Conservation (phyloP, 53 echinoderm and acorn worm species). For the Holothuria leucospilota region DNA sequence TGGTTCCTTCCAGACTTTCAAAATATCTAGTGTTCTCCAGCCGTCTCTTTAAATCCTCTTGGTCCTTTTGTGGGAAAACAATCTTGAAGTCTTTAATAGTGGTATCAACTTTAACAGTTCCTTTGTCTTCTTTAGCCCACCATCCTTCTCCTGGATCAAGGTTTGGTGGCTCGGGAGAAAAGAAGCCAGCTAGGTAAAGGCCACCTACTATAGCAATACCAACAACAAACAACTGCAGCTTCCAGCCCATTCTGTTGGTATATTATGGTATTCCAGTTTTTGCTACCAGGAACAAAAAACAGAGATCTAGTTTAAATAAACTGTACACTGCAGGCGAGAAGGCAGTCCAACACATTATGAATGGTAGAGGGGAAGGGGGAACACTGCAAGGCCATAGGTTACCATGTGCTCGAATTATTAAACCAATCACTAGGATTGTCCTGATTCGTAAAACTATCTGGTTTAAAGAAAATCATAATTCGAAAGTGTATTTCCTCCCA, state of each 20-base stretch:
- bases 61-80: slow-evolving; percentile 29
- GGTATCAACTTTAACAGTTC: slow-evolving; percentile 52
- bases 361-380: too few relatives aligned
- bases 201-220: slow-evolving; percentile 22
- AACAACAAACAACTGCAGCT: slow-evolving; percentile 19
- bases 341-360: too few relatives aligned
- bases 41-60: slow-evolving; percentile 59
- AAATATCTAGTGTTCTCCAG: slow-evolving; percentile 61
- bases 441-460: not conserved
- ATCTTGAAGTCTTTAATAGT: slow-evolving; percentile 61
- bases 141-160: slow-evolving; percentile 77
- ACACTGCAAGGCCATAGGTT: too few relatives aligned
- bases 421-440: not conserved
- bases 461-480: not conserved
- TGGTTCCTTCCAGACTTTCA: slow-evolving; percentile 69
- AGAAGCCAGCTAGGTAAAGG: slow-evolving; percentile 59
- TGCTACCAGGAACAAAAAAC: too few relatives aligned
- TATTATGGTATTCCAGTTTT: too few relatives aligned
- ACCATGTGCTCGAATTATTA: too few relatives aligned
- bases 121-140: slow-evolving; percentile 74
- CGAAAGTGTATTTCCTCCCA: too few relatives aligned
- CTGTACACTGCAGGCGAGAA: too few relatives aligned
- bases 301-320: too few relatives aligned
- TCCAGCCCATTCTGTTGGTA: slow-evolving; percentile 14
- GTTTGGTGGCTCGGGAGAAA: slow-evolving; percentile 47